A percentile compares a stretch with the other conserved stretches of the same genome.
These are phyloP conservation scores for Semnopithecus entellus DNA, from an alignment of 2,113 vertebrate genomes.

Conservation along the genomic window DNA sequence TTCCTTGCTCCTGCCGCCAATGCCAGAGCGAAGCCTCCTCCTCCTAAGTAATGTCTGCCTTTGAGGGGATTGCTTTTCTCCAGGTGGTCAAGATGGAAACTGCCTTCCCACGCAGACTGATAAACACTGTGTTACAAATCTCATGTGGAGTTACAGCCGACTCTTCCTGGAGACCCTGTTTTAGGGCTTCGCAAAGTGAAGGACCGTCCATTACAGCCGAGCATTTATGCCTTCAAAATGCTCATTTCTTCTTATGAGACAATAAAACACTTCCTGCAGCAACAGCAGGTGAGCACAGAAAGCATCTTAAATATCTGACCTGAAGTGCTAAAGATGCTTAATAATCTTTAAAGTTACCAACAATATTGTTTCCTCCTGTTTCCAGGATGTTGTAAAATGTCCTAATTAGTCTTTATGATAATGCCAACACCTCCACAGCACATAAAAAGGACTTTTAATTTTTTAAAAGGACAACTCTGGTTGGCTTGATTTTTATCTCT, in stretches of 20 bases:
- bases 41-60: not conserved
- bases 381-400: conserved; percentile 85
- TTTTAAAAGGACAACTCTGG: conserved; percentile 83
- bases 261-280: conserved; percentile 83
- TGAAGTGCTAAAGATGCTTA: conserved; percentile 81
- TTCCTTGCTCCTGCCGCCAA: not conserved
- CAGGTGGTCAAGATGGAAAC: conserved; percentile 54
- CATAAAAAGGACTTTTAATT: conserved; percentile 86
- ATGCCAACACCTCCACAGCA: conserved; percentile 83
- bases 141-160: conserved; percentile 44
- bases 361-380: conserved; percentile 78
- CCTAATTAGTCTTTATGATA: conserved; percentile 86
- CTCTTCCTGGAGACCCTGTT: conserved; percentile 66
- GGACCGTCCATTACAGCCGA: conserved; percentile 63
- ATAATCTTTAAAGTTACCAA: conserved; percentile 84
- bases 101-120: not conserved
- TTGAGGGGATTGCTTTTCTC: conserved; percentile 22
- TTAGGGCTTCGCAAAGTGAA: conserved; percentile 67
- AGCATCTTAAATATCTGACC: conserved; percentile 83
- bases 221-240: conserved; percentile 79
- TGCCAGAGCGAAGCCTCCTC: not conserved
- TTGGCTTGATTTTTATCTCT: conserved; percentile 86
- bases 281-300: conserved; percentile 84
- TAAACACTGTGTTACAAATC: not conserved
- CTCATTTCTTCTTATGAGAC: conserved; percentile 80